A percentile compares a stretch with the other conserved stretches of the same genome.
phyloP scores from a whole-genome alignment of 2,113 vertebrate genomes.

The cattle (Bos taurus) region ARS-UCD2.0 NC_037339.1:25594501-25595000 shows the following conservation, averaged over 20 bases:
- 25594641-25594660: background rate
- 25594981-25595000: background rate
- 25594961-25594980: background rate
- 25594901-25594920: background rate
- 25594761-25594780: background rate
- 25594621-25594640: background rate
- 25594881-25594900: background rate
- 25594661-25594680: background rate
- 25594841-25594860: background rate
- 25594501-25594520: background rate
- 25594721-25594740: background rate
- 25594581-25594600: background rate
- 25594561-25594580: background rate
- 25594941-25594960: constrained; percentile 12
- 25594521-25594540: background rate
- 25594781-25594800: background rate
- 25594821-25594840: background rate
- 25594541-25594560: background rate
- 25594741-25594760: background rate
- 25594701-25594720: background rate
- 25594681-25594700: background rate
- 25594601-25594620: background rate
- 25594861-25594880: background rate
- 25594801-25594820: background rate
- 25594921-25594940: constrained; percentile 29